Evolutionary conservation across 2,113 vertebrate genomes (phyloP).

Genomic region (Ia io): DNA sequence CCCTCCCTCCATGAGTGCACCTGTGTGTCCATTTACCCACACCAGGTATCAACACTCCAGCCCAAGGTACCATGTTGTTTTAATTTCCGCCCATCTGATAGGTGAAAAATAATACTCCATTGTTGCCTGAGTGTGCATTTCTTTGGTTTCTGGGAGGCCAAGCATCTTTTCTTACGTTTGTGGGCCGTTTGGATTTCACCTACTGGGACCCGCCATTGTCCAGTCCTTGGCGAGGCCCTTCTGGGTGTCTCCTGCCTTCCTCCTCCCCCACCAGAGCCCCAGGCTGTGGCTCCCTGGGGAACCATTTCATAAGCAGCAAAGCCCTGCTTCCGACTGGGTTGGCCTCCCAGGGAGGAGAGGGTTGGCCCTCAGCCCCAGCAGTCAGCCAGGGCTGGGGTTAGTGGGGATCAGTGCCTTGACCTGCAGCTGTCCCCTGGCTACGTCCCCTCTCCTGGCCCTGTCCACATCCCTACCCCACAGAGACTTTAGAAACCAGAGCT

Average conservation of each 20-base stretch:
- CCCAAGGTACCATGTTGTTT: not conserved
- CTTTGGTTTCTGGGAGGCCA: slow-evolving; percentile 40
- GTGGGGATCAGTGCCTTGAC: not conserved
- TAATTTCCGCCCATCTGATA: slow-evolving; percentile 24
- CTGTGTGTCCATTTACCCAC: fast-evolving
- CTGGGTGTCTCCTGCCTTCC: not conserved
- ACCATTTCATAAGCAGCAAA: not conserved
- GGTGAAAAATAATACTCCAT: not conserved
- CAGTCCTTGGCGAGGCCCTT: not conserved
- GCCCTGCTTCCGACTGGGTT: not conserved
- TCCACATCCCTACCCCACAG: not conserved
- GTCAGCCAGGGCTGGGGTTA: not conserved
- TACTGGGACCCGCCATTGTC: slow-evolving; percentile 46
- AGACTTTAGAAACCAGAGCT: slow-evolving; percentile 46
- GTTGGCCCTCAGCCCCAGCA: not conserved
- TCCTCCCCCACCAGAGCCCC: not conserved
- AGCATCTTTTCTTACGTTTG: slow-evolving; percentile 17
- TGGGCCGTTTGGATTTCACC: slow-evolving; percentile 3
- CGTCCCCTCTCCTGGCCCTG: not conserved
- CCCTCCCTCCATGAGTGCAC: not conserved
- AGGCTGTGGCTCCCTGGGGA: not conserved
- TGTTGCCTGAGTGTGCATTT: slow-evolving; percentile 20
- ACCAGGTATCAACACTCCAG: not conserved
- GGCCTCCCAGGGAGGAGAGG: not conserved
- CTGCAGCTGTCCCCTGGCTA: not conserved